Evolutionary conservation across 1,140 invertebrate species (phyloP).

Genomic region (Cyrtorhinus lividipennis): DNA sequence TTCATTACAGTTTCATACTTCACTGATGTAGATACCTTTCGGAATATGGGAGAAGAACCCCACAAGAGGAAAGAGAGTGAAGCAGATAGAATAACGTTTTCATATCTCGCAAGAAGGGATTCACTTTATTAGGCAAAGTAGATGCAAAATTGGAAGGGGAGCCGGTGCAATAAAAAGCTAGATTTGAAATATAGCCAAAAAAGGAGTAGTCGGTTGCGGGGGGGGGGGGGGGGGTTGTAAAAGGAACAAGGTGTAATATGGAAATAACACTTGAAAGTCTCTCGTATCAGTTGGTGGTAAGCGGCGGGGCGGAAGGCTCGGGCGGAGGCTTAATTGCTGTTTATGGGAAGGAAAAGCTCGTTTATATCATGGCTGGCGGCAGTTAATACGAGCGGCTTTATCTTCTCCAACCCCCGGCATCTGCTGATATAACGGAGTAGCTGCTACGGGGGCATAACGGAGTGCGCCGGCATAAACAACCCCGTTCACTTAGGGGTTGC

Average conservation of each 20-base stretch:
- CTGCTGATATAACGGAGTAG: slow-evolving; percentile 14
- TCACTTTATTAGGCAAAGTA: not conserved
- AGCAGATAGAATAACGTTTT: not conserved
- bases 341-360: slow-evolving; percentile 15
- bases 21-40: not conserved
- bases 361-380: slow-evolving; percentile 13
- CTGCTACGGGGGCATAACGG: not conserved
- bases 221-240: not conserved
- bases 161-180: not conserved
- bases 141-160: not conserved
- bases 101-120: not conserved
- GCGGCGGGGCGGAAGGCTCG: not conserved
- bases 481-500: slow-evolving; percentile 11
- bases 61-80: not conserved
- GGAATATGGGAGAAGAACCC: not conserved
- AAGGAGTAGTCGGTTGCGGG: too few species aligned
- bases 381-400: slow-evolving; percentile 15
- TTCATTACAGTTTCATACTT: too few species aligned
- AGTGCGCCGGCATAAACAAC: slow-evolving; percentile 12
- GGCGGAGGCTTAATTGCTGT: slow-evolving; percentile 11
- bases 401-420: slow-evolving; percentile 10
- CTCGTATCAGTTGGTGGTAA: slow-evolving; percentile 3
- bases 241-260: slow-evolving; percentile 12
- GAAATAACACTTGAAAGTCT: slow-evolving; percentile 13
- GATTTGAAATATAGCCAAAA: slow-evolving; percentile 5